Conservation (phyloP, 2,888 invertebrate species). For the Sarcophaga caerulescens region DNA sequence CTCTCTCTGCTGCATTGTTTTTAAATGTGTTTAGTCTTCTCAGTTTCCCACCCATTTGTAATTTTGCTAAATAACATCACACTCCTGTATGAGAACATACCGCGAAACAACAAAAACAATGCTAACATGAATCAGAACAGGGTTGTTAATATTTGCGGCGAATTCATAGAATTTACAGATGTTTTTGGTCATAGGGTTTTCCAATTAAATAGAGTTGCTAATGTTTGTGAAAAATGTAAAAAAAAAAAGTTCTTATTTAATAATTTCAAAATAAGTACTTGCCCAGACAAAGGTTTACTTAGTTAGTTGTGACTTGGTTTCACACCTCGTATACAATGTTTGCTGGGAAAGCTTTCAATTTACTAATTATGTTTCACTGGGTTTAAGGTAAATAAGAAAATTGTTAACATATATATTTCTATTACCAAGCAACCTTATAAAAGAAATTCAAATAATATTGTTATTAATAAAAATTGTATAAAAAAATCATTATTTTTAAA, state of each 20-base stretch:
- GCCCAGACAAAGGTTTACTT: no score
- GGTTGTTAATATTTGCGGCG: slow-evolving; percentile 27
- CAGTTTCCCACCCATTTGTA: slow-evolving; percentile 4
- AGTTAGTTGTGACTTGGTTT: no score
- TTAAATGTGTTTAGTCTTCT: not conserved
- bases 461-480: not conserved
- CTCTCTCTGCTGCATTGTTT: not conserved
- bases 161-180: slow-evolving; percentile 1
- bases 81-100: not conserved
- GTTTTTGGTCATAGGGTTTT: not conserved
- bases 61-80: slow-evolving; percentile 41
- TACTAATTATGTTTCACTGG: no score
- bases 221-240: not conserved
- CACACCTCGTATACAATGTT: no score
- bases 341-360: no score
- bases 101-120: not conserved
- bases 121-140: not conserved
- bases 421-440: not conserved
- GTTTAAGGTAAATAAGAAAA: not conserved
- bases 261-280: slow-evolving; percentile 21
- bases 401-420: not conserved
- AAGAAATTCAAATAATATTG: not conserved
- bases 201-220: not conserved
- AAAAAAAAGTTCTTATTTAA: not conserved
- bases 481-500: not conserved